Evolutionary conservation across 1,140 invertebrate species (phyloP).

Genomic region (Olivierus martensii): DNA sequence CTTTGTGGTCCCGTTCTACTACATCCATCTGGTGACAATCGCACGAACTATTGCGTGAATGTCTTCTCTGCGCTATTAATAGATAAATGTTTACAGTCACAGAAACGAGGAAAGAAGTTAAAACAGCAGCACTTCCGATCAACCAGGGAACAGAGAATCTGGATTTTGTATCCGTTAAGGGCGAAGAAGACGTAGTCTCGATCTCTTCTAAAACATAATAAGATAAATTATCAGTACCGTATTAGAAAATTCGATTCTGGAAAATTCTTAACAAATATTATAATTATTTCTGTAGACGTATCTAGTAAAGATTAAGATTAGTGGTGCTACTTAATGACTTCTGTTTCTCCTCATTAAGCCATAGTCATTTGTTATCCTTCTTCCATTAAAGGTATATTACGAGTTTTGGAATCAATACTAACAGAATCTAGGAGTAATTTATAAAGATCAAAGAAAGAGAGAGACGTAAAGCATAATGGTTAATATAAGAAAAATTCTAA

Average conservation of each 20-base stretch:
- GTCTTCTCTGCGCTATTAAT: slow-evolving; percentile 1
- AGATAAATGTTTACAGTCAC: slow-evolving; percentile 12
- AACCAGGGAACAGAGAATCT: slow-evolving; percentile 3
- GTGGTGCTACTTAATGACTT: too few relatives aligned
- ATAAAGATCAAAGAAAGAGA: background rate
- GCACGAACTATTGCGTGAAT: too few relatives aligned
- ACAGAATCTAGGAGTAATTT: background rate
- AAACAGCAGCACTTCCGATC: slow-evolving; percentile 8
- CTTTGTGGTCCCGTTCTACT: too few relatives aligned
- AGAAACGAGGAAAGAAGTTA: slow-evolving; percentile 4
- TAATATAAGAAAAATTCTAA: background rate
- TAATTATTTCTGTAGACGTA: background rate
- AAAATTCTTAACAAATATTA: background rate
- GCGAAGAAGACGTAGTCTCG: slow-evolving; percentile 1
- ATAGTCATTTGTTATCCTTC: too few relatives aligned
- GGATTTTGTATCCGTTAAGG: background rate
- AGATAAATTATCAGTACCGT: background rate
- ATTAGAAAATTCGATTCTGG: too few relatives aligned
- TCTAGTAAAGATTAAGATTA: background rate
- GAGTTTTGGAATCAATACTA: background rate
- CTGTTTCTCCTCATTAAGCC: too few relatives aligned
- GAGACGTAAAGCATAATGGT: background rate
- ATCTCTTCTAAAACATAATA: slow-evolving; percentile 4
- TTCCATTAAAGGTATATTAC: background rate
- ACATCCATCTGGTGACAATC: too few relatives aligned